phyloP scores from a whole-genome alignment of 30 jellyfish, hydroid and myxozoan genomes.

The Pelagia noctiluca region DNA sequence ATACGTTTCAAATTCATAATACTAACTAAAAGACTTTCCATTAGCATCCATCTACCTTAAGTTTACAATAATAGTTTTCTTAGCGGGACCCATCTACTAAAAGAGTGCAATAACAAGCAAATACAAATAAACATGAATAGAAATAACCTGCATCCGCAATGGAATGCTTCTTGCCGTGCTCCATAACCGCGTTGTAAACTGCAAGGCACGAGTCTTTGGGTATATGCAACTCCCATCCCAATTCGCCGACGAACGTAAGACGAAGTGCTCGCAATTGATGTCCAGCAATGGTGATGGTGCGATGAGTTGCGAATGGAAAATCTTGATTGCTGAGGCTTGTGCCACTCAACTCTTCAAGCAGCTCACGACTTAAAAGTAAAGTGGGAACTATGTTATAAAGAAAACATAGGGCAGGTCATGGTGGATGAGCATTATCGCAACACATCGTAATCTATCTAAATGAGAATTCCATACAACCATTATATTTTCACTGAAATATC shows the following conservation, averaged over 20 bases:
- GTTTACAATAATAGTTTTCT: too few species aligned
- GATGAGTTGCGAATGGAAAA: conserved; percentile 93
- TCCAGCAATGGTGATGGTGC: conserved; percentile 83
- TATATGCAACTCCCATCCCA: conserved; percentile 98
- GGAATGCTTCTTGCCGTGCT: conserved; percentile 79
- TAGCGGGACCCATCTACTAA: neutral
- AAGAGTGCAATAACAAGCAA: too few species aligned
- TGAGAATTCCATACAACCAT: too few species aligned
- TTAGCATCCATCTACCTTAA: too few species aligned
- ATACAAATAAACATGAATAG: neutral
- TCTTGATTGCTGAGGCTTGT: conserved; percentile 87
- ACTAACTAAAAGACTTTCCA: too few species aligned
- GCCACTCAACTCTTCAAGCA: conserved; percentile 93
- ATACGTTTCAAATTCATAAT: too few species aligned
- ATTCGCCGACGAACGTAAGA: conserved; percentile 96
- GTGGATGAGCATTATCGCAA: too few species aligned
- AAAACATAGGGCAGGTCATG: too few species aligned
- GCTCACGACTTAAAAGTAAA: conserved; percentile 67
- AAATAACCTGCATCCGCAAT: conserved; percentile 88
- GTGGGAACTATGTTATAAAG: neutral
- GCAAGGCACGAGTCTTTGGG: conserved; percentile 93
- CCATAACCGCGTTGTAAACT: conserved; percentile 82
- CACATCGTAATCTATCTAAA: too few species aligned
- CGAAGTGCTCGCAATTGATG: conserved; percentile 92
- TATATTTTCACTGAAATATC: too few species aligned